Percentiles rank a stretch among this genome's conserved stretches.
Conservation (phyloP, 2,888 invertebrate species). For the Micropterix aruncella region DNA sequence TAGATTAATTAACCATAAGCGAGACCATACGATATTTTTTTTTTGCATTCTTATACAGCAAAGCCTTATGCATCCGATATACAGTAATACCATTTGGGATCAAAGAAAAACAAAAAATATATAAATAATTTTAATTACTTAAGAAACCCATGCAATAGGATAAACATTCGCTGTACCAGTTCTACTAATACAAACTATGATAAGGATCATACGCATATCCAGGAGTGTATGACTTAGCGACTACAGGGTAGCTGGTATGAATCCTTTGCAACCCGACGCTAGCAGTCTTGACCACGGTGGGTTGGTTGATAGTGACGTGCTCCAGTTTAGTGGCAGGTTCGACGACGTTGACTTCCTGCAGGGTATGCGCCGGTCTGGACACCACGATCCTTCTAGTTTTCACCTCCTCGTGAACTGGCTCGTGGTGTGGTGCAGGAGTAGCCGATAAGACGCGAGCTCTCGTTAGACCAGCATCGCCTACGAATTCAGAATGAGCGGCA, state of each 20-base stretch:
- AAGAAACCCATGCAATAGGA: no score
- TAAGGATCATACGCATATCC: no score
- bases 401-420: conserved; percentile 37
- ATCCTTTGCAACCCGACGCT: conserved; percentile 28
- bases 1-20: no score
- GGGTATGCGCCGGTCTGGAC: conserved; percentile 43
- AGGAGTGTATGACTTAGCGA: conserved; percentile 17
- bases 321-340: conserved; percentile 44
- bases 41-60: no score
- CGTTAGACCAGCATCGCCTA: conserved; percentile 29
- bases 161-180: no score
- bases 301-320: conserved; percentile 39
- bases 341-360: conserved; percentile 41
- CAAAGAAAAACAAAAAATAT: no score
- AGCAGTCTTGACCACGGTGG: conserved; percentile 33
- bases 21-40: no score
- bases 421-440: conserved; percentile 35
- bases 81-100: no score
- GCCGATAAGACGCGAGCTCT: conserved; percentile 41
- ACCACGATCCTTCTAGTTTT: conserved; percentile 46
- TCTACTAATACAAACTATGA: no score
- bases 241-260: conserved; percentile 25
- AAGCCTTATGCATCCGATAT: no score
- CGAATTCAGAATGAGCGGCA: conserved; percentile 17
- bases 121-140: no score